Evolutionary conservation across 1,140 invertebrate genomes (phyloP).

Genomic region (Apis mellifera): DNA sequence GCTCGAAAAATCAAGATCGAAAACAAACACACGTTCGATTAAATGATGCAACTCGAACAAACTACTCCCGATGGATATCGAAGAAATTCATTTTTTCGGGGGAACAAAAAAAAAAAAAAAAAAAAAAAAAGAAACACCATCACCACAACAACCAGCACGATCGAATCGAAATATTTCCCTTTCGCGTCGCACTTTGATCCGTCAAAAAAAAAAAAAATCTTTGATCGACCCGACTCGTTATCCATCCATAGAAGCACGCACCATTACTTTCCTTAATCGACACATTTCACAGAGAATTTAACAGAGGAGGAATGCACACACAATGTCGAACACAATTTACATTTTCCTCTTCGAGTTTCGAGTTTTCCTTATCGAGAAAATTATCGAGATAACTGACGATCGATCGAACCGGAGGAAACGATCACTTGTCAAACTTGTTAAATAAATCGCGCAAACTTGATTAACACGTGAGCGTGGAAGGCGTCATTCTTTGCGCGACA

Average conservation of each 20-base stretch:
- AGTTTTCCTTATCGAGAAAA: no score
- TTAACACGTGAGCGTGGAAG: conserved; percentile 17
- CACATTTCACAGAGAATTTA: background rate
- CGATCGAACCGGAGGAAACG: no score
- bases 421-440: background rate
- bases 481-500: background rate
- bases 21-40: background rate
- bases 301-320: background rate
- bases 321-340: rapidly evolving
- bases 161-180: background rate
- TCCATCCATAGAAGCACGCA: background rate
- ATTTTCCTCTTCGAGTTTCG: background rate
- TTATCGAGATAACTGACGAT: background rate
- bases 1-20: background rate
- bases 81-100: background rate
- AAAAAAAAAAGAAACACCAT: no score
- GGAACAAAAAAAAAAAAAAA: no score
- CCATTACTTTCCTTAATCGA: conserved; percentile 8
- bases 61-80: background rate
- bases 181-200: background rate
- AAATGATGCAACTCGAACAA: background rate
- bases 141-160: background rate
- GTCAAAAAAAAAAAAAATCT: background rate
- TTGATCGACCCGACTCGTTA: background rate
- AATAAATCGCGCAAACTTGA: background rate